These are phyloP conservation scores for Laticauda laticaudata DNA, from an alignment of 2,113 vertebrate species.

Conservation along the genomic window DNA sequence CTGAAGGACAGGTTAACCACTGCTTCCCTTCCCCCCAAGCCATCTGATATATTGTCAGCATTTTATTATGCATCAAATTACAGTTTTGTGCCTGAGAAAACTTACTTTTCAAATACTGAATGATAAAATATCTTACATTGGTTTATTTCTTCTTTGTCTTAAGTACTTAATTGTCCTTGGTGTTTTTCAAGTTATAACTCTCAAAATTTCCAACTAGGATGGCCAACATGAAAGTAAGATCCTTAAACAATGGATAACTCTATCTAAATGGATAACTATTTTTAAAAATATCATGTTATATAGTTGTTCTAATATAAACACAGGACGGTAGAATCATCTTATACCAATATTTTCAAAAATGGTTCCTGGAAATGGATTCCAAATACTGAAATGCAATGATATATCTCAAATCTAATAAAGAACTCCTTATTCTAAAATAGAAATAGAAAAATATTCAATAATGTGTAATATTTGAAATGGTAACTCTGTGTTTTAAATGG, in stretches of 20 bases:
- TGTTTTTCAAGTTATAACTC: neutral
- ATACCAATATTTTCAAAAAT: neutral
- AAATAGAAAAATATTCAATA: neutral
- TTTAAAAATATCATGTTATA: neutral
- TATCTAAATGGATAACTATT: neutral
- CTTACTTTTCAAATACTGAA: no score
- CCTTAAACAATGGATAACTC: neutral
- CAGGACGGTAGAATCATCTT: neutral
- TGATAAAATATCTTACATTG: neutral
- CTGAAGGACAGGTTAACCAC: neutral
- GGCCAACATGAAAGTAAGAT: neutral
- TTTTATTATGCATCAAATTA: neutral
- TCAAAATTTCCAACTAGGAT: neutral
- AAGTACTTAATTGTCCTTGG: neutral
- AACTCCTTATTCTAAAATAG: slow-evolving; percentile 4
- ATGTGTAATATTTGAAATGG: slow-evolving; percentile 6
- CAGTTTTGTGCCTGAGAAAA: neutral
- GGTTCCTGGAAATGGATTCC: neutral
- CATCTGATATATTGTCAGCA: neutral
- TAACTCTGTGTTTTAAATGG: slow-evolving; percentile 1
- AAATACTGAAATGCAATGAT: neutral
- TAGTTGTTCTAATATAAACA: neutral
- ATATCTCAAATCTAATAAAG: neutral
- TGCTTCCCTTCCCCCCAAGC: neutral
- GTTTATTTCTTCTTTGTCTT: no score